Evolutionary conservation across 2,888 invertebrate genomes (phyloP).

Genomic region (Diplolepis rosae): DNA sequence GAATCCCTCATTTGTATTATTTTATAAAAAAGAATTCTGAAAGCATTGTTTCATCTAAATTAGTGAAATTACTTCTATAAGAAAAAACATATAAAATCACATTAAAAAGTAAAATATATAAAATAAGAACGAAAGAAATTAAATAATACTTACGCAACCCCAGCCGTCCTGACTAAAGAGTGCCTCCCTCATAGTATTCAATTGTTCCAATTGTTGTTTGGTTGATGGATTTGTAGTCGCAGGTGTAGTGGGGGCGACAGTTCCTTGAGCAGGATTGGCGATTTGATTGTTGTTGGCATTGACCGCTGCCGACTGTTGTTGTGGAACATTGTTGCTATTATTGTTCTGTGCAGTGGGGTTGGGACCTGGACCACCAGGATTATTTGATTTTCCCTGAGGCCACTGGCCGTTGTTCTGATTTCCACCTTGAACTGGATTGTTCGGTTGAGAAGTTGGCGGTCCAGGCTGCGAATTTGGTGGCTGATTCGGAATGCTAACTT

Average conservation of each 20-base stretch:
- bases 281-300: conserved; percentile 65
- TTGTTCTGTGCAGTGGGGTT: conserved; percentile 67
- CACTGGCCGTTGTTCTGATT: conserved; percentile 68
- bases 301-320: conserved; percentile 62
- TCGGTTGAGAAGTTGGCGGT: conserved; percentile 74
- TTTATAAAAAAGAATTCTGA: too few species aligned
- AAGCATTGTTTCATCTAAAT: too few species aligned
- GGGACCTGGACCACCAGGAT: conserved; percentile 62
- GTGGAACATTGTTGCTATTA: conserved; percentile 61
- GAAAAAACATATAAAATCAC: too few species aligned
- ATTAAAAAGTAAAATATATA: not conserved
- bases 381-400: conserved; percentile 69
- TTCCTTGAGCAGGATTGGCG: conserved; percentile 55
- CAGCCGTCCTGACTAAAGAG: conserved; percentile 94
- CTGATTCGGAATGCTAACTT: conserved; percentile 74
- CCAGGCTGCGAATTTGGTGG: conserved; percentile 74
- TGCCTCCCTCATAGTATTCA: conserved; percentile 93
- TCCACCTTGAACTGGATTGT: conserved; percentile 66
- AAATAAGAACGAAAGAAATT: not conserved
- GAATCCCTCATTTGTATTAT: too few species aligned
- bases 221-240: conserved; percentile 79
- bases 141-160: conserved; percentile 86
- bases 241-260: conserved; percentile 65
- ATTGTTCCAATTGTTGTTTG: conserved; percentile 89
- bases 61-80: too few species aligned